These are phyloP conservation scores for Python bivittatus DNA, from an alignment of 2,113 vertebrate genomes.

Conservation along the genomic window DNA sequence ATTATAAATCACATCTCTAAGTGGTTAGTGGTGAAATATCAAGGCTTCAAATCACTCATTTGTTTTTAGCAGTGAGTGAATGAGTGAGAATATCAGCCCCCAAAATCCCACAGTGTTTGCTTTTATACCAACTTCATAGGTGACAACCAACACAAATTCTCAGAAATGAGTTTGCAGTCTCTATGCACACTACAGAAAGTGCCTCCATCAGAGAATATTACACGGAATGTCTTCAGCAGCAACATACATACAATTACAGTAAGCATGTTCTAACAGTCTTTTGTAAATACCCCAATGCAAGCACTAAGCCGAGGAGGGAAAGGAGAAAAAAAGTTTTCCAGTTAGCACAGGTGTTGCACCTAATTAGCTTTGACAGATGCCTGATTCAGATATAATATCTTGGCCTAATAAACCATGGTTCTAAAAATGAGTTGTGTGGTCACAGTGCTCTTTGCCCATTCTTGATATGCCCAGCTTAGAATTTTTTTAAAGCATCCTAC, in stretches of 20 bases:
- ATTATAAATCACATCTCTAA: not conserved
- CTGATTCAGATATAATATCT: not conserved
- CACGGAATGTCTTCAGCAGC: conserved; percentile 1
- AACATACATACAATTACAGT: conserved; percentile 1
- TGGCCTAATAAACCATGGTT: not conserved
- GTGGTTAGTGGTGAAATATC: not conserved
- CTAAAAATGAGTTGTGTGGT: not conserved
- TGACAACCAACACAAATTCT: not conserved
- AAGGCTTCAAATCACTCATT: conserved; percentile 7
- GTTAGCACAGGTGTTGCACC: not conserved
- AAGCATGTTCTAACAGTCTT: conserved; percentile 18
- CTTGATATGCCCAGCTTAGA: not conserved
- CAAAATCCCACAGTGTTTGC: not conserved
- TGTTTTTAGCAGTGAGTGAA: not conserved
- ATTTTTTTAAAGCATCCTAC: not conserved
- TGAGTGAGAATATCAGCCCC: not conserved
- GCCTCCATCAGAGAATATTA: not conserved
- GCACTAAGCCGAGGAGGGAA: not conserved
- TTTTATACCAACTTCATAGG: not conserved
- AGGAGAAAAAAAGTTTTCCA: not conserved
- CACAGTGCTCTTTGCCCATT: not conserved
- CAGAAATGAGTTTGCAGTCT: not conserved
- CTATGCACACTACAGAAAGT: not conserved
- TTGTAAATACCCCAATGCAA: conserved; percentile 14
- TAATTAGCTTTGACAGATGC: not conserved